Conservation (phyloP, 2,113 vertebrate genomes). For the Todiramphus saurophagus region DNA sequence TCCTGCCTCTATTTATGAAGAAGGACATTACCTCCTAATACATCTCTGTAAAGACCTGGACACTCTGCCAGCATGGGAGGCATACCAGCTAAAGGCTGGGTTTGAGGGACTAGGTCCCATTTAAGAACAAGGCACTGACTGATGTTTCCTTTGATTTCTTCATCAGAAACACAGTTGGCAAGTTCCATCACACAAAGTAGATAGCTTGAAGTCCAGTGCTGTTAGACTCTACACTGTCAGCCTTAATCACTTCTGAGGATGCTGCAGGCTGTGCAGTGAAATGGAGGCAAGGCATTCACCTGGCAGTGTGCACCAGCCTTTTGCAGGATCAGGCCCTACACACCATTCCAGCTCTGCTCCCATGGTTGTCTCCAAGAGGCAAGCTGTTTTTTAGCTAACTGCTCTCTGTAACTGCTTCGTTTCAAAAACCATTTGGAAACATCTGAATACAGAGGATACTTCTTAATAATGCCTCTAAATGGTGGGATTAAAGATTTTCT, state of each 20-base stretch:
- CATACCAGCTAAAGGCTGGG: not conserved
- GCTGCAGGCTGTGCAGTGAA: not conserved
- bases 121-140: not conserved
- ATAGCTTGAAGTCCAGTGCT: not conserved
- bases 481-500: conserved; percentile 23
- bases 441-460: not conserved
- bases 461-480: not conserved
- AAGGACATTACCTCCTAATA: not conserved
- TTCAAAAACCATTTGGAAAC: conserved; percentile 11
- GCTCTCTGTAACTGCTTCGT: not conserved
- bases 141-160: not conserved
- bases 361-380: not conserved
- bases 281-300: not conserved
- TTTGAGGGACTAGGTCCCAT: not conserved
- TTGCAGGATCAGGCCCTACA: not conserved
- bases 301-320: not conserved
- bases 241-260: not conserved
- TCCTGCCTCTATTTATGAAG: not conserved
- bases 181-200: not conserved
- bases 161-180: not conserved
- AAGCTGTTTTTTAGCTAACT: not conserved
- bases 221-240: fast-evolving
- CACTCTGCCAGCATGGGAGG: fast-evolving
- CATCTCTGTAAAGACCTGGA: not conserved
- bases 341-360: not conserved